Base-by-base conservation (phyloP, 2,797 vertebrate genomes). In the Ambastaia sidthimunki region DNA sequence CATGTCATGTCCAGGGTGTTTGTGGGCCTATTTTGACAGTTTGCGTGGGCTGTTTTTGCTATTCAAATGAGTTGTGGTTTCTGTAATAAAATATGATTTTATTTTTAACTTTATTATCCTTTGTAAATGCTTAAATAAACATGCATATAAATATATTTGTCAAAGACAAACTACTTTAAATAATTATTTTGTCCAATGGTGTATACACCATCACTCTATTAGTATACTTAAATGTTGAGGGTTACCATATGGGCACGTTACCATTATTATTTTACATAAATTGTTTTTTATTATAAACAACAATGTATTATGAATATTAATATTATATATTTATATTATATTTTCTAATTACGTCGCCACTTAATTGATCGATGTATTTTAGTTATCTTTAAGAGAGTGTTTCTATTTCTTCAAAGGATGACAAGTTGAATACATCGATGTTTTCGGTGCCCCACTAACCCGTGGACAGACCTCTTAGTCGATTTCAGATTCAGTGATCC, bases 351-450 rank as follows among this genome's bases (percentile, higher is more conserved):
- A 44, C 10, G 41, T 44, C 41, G 9, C 41, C 1, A 62, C 23
- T 11, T 18, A 11, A 66, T 60, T 34, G 21, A 1, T 23, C 13
- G 16, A 18, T 55, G 10, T 41, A 37, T 25, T 67, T 9, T 2
- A 9, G 2, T 54, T 18, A 76, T 37, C 34, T 12, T 66, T 66
- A 52, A 18, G 10, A 0, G 2, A 47, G n/a, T 23, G 9, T 15
- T 65, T 57, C 19, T 34, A 31, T 1, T 31, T 12, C 9, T 70
- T 41, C 3, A 47, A 37, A 1, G 28, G 18, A 2, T 15, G 7
- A 23, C 52, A 21, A 16, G 52, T 4, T 2, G 52, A 37, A 10
- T 1, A 3, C 2, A 90, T 92, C 89, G 89, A 93, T 88, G 68
- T 21, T 50, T 73, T 93, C 92, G 74, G 71, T 12, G 48, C 1